Evolutionary conservation across 2,113 vertebrate genomes (phyloP), one percentile per base, ranked within the genome.

Genomic region (Fulica atra): DNA sequence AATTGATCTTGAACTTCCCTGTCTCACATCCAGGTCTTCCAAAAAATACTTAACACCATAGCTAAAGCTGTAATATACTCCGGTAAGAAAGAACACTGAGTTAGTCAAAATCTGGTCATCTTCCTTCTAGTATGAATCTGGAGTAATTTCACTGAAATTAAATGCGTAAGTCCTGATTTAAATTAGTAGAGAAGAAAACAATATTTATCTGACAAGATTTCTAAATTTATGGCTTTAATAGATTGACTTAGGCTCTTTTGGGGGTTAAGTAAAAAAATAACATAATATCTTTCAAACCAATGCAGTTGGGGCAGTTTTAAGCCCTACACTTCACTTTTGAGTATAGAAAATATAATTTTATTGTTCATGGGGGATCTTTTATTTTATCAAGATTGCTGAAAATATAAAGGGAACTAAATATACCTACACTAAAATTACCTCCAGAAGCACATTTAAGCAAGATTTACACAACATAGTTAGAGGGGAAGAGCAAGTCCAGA

Each of bases 1-100:
- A 96, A 96, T 72, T 92, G 93, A 90, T 92, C 80, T 90, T 95
- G 92, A 96, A 92, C 53, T 94, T 92, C 51, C 48, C 54, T 84
- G 42, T 84, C 77, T 94, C 40, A 33, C 36, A 65, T 87, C 44
- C 71, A 74, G 59, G 24, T 29, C 69, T 84, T 70, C 16, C 16
- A 69, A 94, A 93, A 96, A 92, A 81, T 68, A n/a, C 51, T 86
- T 84, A 78, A 81, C 48, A 10, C 33, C 2, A 4, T 89, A 92
- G 74, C 53, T 72, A 76, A 25, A 76, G 10, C 17, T 60, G 15
- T 81, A 54, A 86, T 53, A 26, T 25, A 81, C 60, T 83, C 72
- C 60, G 46, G 24, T 68, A 86, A 64, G 60, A 71, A 96, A 80
- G 19, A 83, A 68, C 42, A 70, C 35, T 70, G 46, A 71, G 11